Evolutionary conservation across 1,140 invertebrate genomes (phyloP).

Genomic region (Sitobion miscanthi): DNA sequence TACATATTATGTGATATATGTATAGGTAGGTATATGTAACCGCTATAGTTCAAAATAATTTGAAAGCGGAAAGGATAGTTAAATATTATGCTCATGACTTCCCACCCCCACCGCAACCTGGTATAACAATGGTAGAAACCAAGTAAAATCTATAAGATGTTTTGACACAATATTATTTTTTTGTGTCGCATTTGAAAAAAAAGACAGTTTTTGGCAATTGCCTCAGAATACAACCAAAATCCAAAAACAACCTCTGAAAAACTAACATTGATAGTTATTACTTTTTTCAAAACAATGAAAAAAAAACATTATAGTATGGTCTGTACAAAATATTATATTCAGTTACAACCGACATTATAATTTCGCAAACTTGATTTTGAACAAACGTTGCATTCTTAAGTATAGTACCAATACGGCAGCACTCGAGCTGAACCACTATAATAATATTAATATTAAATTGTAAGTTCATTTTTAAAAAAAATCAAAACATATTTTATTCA

Average conservation of each 20-base stretch:
- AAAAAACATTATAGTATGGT: not conserved
- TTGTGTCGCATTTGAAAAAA: not conserved
- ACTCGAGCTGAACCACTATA: not conserved
- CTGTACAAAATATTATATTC: not conserved
- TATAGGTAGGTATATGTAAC: not conserved
- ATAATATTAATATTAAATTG: not conserved
- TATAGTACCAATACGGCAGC: not conserved
- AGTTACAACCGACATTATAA: not conserved
- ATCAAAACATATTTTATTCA: not conserved
- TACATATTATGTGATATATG: too few relatives aligned
- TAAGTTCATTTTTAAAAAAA: not conserved
- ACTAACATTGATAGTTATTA: not conserved
- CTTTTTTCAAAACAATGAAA: not conserved
- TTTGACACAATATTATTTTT: not conserved
- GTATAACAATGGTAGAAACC: not conserved
- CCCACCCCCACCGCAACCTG: too few relatives aligned
- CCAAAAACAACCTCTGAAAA: not conserved
- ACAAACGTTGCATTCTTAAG: too few relatives aligned
- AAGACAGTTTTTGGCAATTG: not conserved
- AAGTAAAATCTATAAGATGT: not conserved
- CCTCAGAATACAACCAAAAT: not conserved
- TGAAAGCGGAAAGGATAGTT: not conserved
- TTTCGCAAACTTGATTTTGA: not conserved
- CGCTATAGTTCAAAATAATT: not conserved
- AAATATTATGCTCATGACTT: not conserved